phyloP scores from a whole-genome alignment of 2,888 invertebrate species.

The Trachelus troglodyta region DNA sequence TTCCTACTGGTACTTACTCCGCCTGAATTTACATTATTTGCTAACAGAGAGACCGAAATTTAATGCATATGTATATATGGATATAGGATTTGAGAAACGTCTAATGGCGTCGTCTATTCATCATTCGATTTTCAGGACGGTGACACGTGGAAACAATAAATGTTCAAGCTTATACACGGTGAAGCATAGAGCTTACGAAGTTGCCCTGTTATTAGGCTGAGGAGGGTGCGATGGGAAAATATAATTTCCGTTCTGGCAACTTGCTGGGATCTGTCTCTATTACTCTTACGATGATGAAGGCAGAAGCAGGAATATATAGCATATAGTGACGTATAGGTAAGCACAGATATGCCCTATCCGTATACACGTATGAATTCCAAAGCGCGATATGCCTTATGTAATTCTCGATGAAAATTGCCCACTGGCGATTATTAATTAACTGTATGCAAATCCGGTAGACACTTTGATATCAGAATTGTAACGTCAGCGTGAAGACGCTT shows the following conservation, averaged over 20 bases:
- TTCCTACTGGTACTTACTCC: background rate
- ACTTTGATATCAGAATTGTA: background rate
- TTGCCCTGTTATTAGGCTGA: constrained; percentile 33
- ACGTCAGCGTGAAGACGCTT: background rate
- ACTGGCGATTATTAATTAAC: background rate
- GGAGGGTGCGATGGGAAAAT: constrained; percentile 36
- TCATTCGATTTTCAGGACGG: background rate
- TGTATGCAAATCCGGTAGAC: background rate
- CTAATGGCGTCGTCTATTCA: background rate
- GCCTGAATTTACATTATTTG: background rate
- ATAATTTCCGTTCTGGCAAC: constrained; percentile 44
- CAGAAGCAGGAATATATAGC: background rate
- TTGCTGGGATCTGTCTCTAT: constrained; percentile 36
- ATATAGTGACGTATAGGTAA: background rate
- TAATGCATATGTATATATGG: background rate
- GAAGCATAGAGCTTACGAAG: constrained; percentile 24
- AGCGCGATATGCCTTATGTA: background rate
- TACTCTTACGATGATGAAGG: constrained; percentile 30
- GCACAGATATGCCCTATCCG: background rate
- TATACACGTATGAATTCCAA: background rate
- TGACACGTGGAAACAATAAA: constrained; percentile 6
- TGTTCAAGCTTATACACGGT: background rate
- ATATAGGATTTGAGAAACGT: background rate
- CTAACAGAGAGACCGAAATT: background rate
- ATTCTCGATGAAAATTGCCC: background rate